Evolutionary conservation across 2,888 invertebrate genomes (phyloP), one percentile per base, ranked within the genome.

Genomic region (Tenodera sinensis): DNA sequence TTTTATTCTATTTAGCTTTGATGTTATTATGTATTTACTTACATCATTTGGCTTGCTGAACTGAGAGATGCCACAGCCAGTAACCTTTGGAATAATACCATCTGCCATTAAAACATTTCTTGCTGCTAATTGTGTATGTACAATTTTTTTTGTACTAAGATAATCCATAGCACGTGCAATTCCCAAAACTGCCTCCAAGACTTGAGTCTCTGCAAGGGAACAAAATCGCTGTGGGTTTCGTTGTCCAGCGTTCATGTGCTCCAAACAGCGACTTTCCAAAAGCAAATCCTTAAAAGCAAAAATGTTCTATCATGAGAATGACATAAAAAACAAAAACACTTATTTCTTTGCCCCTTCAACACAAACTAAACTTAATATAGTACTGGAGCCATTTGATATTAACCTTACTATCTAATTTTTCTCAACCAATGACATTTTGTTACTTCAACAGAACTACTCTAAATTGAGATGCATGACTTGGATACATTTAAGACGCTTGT

Each of bases 121-220:
- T 42, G 97, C 95, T 92, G 96, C 96, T 28, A 98, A 93, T 88
- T 96, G 95, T 90, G 95, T 96, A 92, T 97, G 98, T n/a, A 96
- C 92, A 81, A 93, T 91, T 91, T 88, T 84, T 54, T 89, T 85
- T 15, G 84, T 25, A 90, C 95, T 95, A 89, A 97, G 93, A 92
- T 96, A 96, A 88, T 95, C 95, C 96, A 97, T 95, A 28, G 96
- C 97, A 89, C 95, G 94, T 1, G 96, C 95, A n/a, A 97, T 93
- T 90, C 96, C 96, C 83, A 95, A 94, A 90, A 96, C 95, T 92
- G 96, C 94, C 92, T 96, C 95, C 25, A 97, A 92, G 34, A 96
- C 93, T 91, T 94, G 94, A 89, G 94, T 94, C 93, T 97, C 97
- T 1, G 95, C 94, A 42, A 96, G 93, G 4, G 95, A 94, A 82